phyloP scores from a whole-genome alignment of 2,797 vertebrate genomes.

The Odontamblyopus rebecca region DNA sequence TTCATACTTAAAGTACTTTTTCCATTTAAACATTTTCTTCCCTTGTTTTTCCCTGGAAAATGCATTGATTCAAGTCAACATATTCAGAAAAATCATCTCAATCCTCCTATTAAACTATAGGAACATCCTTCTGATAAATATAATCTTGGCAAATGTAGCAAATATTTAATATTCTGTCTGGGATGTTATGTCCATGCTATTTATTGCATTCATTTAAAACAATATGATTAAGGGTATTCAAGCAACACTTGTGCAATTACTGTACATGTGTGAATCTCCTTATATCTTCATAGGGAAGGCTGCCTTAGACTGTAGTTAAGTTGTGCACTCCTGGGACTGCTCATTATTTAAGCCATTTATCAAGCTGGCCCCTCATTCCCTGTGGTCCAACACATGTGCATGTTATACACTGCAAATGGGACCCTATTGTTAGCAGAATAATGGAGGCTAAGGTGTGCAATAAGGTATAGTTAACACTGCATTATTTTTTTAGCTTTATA shows the following conservation, averaged over 20 bases:
- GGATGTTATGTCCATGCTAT: neutral
- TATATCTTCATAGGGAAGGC: conserved; percentile 49
- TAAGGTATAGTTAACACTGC: neutral
- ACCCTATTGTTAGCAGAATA: neutral
- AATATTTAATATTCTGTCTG: neutral
- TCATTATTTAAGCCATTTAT: conserved; percentile 88
- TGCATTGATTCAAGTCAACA: no score
- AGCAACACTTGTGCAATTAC: conserved; percentile 8
- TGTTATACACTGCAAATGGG: conserved; percentile 31
- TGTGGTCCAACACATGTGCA: conserved; percentile 26
- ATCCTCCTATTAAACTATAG: neutral
- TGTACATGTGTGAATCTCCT: conserved; percentile 31
- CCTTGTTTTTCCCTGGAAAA: neutral
- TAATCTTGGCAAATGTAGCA: neutral
- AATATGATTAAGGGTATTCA: neutral
- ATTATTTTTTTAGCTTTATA: neutral
- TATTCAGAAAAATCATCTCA: neutral
- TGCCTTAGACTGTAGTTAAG: conserved; percentile 78
- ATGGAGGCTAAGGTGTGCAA: neutral
- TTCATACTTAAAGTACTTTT: neutral
- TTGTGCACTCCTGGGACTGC: conserved; percentile 76
- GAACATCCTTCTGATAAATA: neutral
- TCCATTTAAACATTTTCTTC: neutral
- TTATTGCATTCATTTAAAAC: conserved; percentile 12
- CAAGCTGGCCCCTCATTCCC: conserved; percentile 69